Percentiles rank a stretch among this genome's conserved stretches.
Evolutionary conservation across 2,888 invertebrate species (phyloP).

Genomic region (Polydrusus pterygomalis): DNA sequence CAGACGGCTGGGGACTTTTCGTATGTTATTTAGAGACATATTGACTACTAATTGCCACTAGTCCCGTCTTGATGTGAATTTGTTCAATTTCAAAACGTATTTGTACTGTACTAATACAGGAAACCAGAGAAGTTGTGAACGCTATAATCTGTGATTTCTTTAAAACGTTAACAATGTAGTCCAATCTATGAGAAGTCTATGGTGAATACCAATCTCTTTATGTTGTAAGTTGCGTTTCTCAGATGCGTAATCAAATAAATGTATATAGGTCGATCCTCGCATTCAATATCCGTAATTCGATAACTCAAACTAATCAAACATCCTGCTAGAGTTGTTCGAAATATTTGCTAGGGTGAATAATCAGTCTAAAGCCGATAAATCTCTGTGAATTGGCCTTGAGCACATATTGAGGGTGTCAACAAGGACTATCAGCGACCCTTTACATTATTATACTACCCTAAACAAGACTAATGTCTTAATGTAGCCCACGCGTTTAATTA

Average conservation of each 20-base stretch:
- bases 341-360: constrained; percentile 20
- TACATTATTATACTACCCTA: constrained; percentile 9
- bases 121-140: no score
- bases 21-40: no score
- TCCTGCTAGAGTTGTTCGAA: constrained; percentile 6
- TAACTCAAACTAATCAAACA: constrained; percentile 14
- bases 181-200: no score
- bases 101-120: no score
- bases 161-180: no score
- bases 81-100: no score
- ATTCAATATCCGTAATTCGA: constrained; percentile 7
- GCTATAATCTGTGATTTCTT: no score
- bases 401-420: constrained; percentile 24
- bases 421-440: constrained; percentile 18
- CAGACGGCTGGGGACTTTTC: no score
- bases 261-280: background rate
- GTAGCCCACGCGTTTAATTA: constrained; percentile 5
- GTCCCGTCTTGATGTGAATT: no score
- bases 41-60: no score
- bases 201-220: no score
- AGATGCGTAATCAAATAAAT: background rate
- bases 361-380: constrained; percentile 20
- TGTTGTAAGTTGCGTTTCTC: no score
- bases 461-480: constrained; percentile 19
- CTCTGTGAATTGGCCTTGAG: constrained; percentile 19